Evolutionary conservation across 1,140 invertebrate species (phyloP), one percentile per base, ranked within the genome.

Genomic region (Theocolax elegans): DNA sequence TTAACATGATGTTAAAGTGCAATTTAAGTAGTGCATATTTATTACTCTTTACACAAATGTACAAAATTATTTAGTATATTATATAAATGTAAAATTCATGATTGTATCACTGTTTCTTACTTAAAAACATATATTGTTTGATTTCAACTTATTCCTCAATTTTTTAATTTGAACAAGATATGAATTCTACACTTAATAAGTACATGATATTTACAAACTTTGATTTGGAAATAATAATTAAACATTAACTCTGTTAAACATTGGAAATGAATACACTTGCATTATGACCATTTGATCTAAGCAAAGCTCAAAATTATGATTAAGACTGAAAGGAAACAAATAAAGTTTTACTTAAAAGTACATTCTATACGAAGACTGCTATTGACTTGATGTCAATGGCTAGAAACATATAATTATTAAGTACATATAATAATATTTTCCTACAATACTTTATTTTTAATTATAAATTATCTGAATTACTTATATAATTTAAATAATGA

Each of bases 41-140:
- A n/a, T n/a, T n/a, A n/a, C 4, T 60, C 49, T 60, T 68, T 68
- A 68, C 66, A 68, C 15, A 42, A 68, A 60, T 60, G 19, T 68
- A 60, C 56, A 68, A 68, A 67, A 60, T 59, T 13, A 25, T 67
- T 27, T 46, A 21, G 3, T 40, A 60, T 46, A 23, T 29, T 31
- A 60, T 51, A 42, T 42, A 51, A 51, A 60, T 42, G 13, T 38
- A 25, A 23, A 10, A 17, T 19, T 49, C 13, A 31, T 1, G n/a
- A 44, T 49, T 21, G 17, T 12, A 19, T 46, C 12, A 10, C 0
- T 59, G 19, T 21, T 49, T 54, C 19, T 4, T 27, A 44, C 31
- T 59, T 27, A 25, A 59, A 35, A 35, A 9, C 42, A 44, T 44
- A n/a, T n/a, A n/a, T 44, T 44, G 3, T 56, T 56, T 38, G 13